phyloP scores from a whole-genome alignment of 64 coral and sea anemone genomes.

The Cladopsammia gracilis region DNA sequence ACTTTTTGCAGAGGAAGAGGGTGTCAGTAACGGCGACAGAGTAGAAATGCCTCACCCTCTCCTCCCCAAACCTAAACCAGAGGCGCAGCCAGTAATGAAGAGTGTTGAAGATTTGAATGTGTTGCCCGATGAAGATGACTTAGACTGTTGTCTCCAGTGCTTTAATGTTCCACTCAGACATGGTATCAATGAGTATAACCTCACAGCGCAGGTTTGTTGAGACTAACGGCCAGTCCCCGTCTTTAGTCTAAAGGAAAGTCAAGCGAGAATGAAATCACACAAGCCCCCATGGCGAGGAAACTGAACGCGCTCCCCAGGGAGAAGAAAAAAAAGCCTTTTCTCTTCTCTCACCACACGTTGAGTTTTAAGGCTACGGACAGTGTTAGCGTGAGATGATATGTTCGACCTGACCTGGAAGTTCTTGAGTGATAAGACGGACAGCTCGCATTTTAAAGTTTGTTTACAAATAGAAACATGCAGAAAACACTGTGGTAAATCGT shows the following conservation, averaged over 20 bases:
- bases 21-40: background rate
- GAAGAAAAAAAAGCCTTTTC: no score
- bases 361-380: no score
- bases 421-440: no score
- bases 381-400: no score
- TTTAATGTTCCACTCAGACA: slow-evolving; percentile 80
- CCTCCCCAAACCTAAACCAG: background rate
- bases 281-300: no score
- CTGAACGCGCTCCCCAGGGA: no score
- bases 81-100: slow-evolving; percentile 28
- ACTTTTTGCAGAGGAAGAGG: slow-evolving; percentile 5
- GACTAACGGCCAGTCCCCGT: background rate
- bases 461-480: no score
- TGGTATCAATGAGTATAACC: slow-evolving; percentile 81
- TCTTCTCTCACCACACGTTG: no score
- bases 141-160: slow-evolving; percentile 73
- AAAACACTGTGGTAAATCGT: no score
- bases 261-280: no score
- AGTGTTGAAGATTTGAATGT: slow-evolving; percentile 78
- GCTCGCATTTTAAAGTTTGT: no score
- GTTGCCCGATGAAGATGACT: slow-evolving; percentile 43
- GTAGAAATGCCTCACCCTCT: background rate
- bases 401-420: no score
- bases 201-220: slow-evolving; percentile 78
- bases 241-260: background rate